Conservation (phyloP, 2,113 vertebrate genomes). For the Cottus gobio region DNA sequence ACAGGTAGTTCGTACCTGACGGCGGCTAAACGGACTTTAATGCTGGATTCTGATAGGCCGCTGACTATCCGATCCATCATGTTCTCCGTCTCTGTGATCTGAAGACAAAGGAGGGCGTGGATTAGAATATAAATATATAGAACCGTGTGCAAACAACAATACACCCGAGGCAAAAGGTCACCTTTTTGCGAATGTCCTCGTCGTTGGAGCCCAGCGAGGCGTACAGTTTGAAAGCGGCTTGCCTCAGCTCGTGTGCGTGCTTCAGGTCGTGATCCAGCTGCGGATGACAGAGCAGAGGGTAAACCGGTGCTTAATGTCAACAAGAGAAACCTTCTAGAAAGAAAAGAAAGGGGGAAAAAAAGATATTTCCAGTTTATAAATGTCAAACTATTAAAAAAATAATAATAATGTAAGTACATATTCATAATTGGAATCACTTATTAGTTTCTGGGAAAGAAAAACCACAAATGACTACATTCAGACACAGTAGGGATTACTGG, state of each 20-base stretch:
- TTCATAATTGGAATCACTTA: neutral
- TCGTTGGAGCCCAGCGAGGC: conserved; percentile 98
- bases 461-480: neutral
- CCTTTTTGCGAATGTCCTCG: conserved; percentile 99
- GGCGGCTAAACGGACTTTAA: conserved; percentile 98
- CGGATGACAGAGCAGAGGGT: neutral
- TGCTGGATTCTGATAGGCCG: conserved; percentile 97
- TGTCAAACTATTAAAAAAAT: no score
- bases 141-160: neutral
- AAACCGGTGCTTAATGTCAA: neutral
- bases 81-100: conserved; percentile 99
- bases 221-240: conserved; percentile 99
- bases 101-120: conserved; percentile 21
- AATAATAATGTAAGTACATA: no score
- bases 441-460: neutral
- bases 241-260: conserved; percentile 96
- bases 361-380: neutral
- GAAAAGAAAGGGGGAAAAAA: neutral
- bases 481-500: neutral
- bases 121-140: neutral
- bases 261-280: conserved; percentile 99
- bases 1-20: conserved; percentile 87
- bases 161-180: conserved; percentile 73
- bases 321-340: neutral
- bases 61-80: conserved; percentile 99